Conservation (phyloP, 2,113 vertebrate genomes). For the Nannobrachium achirus region DNA sequence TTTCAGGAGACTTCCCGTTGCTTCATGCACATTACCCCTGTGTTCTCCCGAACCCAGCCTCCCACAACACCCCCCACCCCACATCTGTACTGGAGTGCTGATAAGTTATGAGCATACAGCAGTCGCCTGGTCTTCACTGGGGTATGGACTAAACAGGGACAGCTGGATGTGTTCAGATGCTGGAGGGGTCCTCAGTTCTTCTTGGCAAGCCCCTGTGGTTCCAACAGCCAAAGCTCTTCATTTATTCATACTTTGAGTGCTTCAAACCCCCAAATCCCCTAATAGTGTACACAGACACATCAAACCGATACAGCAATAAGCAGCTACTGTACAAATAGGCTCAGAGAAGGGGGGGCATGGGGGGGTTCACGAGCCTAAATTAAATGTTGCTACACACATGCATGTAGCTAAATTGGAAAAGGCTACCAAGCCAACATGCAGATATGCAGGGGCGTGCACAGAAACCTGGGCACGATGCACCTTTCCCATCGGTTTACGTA, state of each 20-base stretch:
- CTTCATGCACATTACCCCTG: conserved; percentile 6
- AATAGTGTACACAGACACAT: conserved; percentile 35
- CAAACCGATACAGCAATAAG: conserved; percentile 9
- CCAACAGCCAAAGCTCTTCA: conserved; percentile 63
- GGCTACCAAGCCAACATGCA: conserved; percentile 32
- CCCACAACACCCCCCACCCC: conserved; percentile 28
- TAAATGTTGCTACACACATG: conserved; percentile 33
- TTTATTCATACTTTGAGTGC: conserved; percentile 73
- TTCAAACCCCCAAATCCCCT: conserved; percentile 52
- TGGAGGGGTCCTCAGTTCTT: conserved; percentile 58
- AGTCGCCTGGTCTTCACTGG: conserved; percentile 46
- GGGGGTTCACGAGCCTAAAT: conserved; percentile 20
- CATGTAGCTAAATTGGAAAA: conserved; percentile 16
- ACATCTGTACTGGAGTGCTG: conserved; percentile 20
- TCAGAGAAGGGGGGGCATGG: conserved; percentile 17
- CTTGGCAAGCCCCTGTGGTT: conserved; percentile 52
- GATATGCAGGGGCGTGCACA: conserved; percentile 7
- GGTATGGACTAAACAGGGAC: conserved; percentile 53
- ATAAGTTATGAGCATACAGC: conserved; percentile 36
- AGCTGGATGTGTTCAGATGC: conserved; percentile 66
- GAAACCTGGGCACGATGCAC: conserved; percentile 47
- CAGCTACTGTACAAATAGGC: conserved; percentile 37
- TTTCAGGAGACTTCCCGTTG: conserved; percentile 60
- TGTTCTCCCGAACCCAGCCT: conserved; percentile 7
- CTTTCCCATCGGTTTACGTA: conserved; percentile 74